phyloP scores from a whole-genome alignment of 2,888 invertebrate species.

The Drosophila planitibia region DNA sequence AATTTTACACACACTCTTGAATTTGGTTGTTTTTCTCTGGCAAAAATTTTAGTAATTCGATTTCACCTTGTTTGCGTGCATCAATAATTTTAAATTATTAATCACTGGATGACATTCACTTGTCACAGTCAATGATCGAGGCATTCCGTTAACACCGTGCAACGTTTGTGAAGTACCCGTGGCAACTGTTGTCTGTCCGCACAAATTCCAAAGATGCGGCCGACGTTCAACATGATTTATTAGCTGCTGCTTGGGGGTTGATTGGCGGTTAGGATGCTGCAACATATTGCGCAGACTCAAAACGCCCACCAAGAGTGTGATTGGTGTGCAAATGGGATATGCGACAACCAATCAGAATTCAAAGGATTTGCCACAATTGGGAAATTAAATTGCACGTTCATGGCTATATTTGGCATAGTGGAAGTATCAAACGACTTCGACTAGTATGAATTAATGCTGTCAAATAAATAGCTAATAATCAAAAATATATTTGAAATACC shows the following conservation, averaged over 20 bases:
- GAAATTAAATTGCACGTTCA: neutral
- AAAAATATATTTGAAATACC: neutral
- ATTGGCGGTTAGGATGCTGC: conserved; percentile 55
- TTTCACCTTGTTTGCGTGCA: conserved; percentile 55
- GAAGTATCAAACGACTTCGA: neutral
- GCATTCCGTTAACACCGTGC: conserved; percentile 66
- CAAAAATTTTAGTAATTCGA: conserved; percentile 58
- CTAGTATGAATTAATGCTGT: neutral
- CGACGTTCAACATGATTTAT: conserved; percentile 34
- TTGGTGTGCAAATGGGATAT: conserved; percentile 45
- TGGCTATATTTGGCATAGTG: neutral
- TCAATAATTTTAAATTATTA: conserved; percentile 75
- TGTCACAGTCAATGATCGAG: conserved; percentile 43
- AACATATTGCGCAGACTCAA: conserved; percentile 68
- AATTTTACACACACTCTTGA: conserved; percentile 43
- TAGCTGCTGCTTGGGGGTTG: conserved; percentile 51
- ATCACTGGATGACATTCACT: conserved; percentile 58
- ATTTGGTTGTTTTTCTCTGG: conserved; percentile 41
- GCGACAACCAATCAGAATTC: conserved; percentile 36
- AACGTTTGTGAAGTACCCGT: conserved; percentile 61
- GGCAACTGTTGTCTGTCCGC: conserved; percentile 54
- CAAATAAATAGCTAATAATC: too few species aligned
- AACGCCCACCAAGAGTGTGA: conserved; percentile 55
- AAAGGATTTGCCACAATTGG: neutral
- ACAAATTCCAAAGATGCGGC: conserved; percentile 27